Base-by-base conservation (phyloP, 2,113 vertebrate species). In the Calidris pugnax region DNA sequence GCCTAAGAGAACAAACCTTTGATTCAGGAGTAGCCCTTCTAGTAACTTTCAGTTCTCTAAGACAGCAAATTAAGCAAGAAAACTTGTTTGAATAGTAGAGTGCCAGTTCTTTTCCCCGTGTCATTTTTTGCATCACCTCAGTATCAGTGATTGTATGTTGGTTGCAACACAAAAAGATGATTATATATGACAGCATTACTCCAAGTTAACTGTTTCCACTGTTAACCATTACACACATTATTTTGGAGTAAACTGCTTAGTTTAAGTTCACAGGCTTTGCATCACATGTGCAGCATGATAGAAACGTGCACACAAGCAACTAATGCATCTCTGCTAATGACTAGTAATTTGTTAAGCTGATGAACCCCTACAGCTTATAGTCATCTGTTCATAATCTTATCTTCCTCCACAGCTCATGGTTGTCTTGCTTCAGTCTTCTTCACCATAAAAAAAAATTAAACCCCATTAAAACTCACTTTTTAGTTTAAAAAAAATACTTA, bases 331-430 rank as follows among this genome's bases (percentile, higher is more conserved):
- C 83, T 88, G 59, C 68, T 97, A 92, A 93, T 77, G 89, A 93
- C 48, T 59, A 43, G 83, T 81, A 95, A 96, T 95, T 95, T 24
- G 1, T 69, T 95, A 97, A 96, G 68, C 64, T 84, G 94, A 92
- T 93, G 76, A 95, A 92, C 9, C 50, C 47, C 89, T 81, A 71
- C 32, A 92, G 85, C 19, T 93, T 94, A 76, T 6, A 79, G 57
- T 77, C 41, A 90, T 92, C 56, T 90, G 30, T 55, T 89, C 64
- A 92, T 74, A 93, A 93, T 86, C 83, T 87, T 85, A 45, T 72
- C 81, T 92, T 77, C 51, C 62, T 84, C 76, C 55, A 43, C 4
- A 93, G 76, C 56, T 80, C 68, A 81, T 62, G 43, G 82, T 41
- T 94, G 60, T 88, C 85, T 94, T 80, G 43, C 45, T 85, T 92